Base-by-base conservation (phyloP, 2,797 vertebrate genomes). In the Danio albolineatus region DNA sequence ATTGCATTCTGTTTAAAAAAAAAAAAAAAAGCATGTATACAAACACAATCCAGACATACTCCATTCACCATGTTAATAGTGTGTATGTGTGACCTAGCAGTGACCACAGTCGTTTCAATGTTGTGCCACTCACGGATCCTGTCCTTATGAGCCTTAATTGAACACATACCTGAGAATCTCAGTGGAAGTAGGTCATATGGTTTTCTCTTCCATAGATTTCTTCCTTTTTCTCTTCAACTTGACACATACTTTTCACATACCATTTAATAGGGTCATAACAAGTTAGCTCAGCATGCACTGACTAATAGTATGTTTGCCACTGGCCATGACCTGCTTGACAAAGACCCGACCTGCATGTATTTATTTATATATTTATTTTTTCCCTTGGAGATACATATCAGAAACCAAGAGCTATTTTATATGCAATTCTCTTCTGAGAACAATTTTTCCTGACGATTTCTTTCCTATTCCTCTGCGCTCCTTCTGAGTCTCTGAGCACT, bases 361-460 rank as follows among this genome's bases (percentile, higher is more conserved):
- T 28, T 28, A 28, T 28, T 28, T 28, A 1, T 28, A 46, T 46
- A 7, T 46, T n/a, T n/a, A n/a, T n/a, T n/a, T n/a, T n/a, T 46
- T 46, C 44, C 14, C 14, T 51, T 51, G 10, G 4, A 10, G 14
- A 70, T n/a, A 46, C 36, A 76, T 64, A 57, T 75, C 73, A 21
- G 51, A 73, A 80, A 82, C 46, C 75, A 75, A 82, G 46, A 54
- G 66, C 56, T 74, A 19, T 74, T 70, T 59, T 69, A 81, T 77
- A 78, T 54, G 14, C 60, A 61, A 59, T 36, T 81, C 83, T 82
- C 83, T 19, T 71, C 28, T 65, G 82, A 84, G 49, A 49, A 69
- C 19, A 64, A 10, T 70, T 73, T 70, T 69, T 79, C 64, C 60
- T 65, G n/a, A 59, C 64, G 36, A 78, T 66, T 64, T 75, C 51